Conservation (phyloP, 2,888 invertebrate genomes). For the Mongoloraphidia duomilia region DNA sequence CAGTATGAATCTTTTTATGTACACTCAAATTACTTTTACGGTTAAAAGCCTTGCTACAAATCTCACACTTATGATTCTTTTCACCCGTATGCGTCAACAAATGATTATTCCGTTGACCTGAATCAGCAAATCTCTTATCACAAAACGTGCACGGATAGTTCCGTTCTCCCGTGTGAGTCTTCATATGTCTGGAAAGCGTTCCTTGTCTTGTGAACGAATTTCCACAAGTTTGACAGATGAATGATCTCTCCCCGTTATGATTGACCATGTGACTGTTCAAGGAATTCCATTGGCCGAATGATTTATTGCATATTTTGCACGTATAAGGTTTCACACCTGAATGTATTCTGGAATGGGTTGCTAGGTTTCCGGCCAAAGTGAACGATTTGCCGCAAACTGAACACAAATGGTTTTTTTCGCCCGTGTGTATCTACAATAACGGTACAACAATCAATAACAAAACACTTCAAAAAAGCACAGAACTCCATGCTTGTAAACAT, state of each 20-base stretch:
- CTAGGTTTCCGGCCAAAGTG: slow-evolving; percentile 5
- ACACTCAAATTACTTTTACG: neutral
- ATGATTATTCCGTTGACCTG: slow-evolving; percentile 17
- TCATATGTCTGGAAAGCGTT: slow-evolving; percentile 16
- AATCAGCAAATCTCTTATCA: slow-evolving; percentile 16
- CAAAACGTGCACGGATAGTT: slow-evolving; percentile 17
- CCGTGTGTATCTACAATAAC: slow-evolving; percentile 10
- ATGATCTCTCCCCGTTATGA: slow-evolving; percentile 14
- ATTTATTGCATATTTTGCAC: neutral
- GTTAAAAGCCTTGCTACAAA: neutral
- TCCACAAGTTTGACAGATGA: slow-evolving; percentile 17
- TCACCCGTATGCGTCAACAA: slow-evolving; percentile 17
- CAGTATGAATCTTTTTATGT: slow-evolving; percentile 1
- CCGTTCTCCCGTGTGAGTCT: slow-evolving; percentile 12
- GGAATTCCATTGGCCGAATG: slow-evolving; percentile 17
- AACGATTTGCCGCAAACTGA: slow-evolving; percentile 19
- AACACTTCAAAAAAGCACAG: no score
- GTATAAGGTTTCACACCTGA: no score
- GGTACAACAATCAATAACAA: no score
- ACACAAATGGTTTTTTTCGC: slow-evolving; percentile 18
- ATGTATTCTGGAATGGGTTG: no score
- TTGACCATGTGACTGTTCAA: slow-evolving; percentile 17
- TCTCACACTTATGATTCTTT: neutral
- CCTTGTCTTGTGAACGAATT: slow-evolving; percentile 16
- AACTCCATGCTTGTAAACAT: no score